Percentiles rank a stretch among this genome's conserved stretches.
Conservation (phyloP, 2,113 vertebrate species). For the Esox niger region DNA sequence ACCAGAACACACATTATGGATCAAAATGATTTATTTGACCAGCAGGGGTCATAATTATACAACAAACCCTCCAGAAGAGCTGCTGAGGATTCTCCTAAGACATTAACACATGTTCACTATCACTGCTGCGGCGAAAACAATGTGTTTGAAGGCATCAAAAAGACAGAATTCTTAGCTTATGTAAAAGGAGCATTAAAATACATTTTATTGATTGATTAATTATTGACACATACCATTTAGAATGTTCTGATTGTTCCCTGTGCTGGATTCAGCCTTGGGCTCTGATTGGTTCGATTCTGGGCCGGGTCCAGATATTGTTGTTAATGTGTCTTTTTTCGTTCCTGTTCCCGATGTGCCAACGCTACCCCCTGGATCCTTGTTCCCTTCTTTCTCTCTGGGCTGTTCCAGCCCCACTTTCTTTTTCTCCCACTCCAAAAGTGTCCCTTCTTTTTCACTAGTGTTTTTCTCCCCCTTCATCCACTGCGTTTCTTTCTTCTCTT, state of each 20-base stretch:
- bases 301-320: neutral
- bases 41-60: neutral
- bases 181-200: no score
- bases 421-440: neutral
- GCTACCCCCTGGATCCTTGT: conserved; percentile 36
- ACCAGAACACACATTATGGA: no score
- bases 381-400: conserved; percentile 39
- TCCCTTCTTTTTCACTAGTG: conserved; percentile 10
- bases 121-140: neutral
- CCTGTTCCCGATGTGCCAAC: conserved; percentile 10
- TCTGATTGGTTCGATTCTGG: neutral
- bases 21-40: no score
- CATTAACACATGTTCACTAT: neutral
- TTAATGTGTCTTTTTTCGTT: no score
- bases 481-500: conserved; percentile 45
- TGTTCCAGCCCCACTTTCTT: conserved; percentile 29
- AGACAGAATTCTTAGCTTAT: no score
- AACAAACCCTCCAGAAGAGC: neutral
- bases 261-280: conserved; percentile 19
- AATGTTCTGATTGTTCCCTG: conserved; percentile 52
- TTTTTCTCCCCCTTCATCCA: conserved; percentile 38
- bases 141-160: neutral
- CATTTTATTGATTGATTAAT: neutral
- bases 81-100: neutral
- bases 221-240: conserved; percentile 65